Evolutionary conservation across 2,797 vertebrate species (phyloP), one percentile per base, ranked within the genome.

Genomic region (Acipenser oxyrinchus): DNA sequence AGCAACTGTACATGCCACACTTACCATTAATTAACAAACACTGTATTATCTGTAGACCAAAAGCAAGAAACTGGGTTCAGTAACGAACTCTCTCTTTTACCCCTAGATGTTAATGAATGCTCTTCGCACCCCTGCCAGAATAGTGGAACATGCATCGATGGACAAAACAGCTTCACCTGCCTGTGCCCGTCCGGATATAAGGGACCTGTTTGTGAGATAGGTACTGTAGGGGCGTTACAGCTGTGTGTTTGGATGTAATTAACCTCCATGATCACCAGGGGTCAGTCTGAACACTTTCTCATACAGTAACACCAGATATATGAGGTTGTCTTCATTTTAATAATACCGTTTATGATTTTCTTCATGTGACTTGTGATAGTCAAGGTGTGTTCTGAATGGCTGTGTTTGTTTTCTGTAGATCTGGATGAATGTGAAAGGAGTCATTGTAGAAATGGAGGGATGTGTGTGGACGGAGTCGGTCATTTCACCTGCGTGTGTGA

Each of bases 111-210:
- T 69, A 79, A 97, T 0, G 94, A 95, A 75, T 99, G 95, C 67
- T 86, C 88, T 49, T 98, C 95, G 52, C 72, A 83, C 12, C 95
- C 95, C 0, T 99, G 96, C 83, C 91, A 88, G 79, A 97, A 96
- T 0, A 91, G 90, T 69, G 95, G 91, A 55, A 88, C 89, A 53
- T 99, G 96, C 80, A 71, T 81, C 61, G 90, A 95, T 0, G 78
- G 79, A 52, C 70, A 91, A 0, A 90, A 92, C 77, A 81, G 80
- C 78, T 97, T 96, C 82, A 81, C 76, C 74, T 98, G 96, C 81
- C 82, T 72, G 60, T 99, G 96, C 81, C 85, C 75, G 0, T 72
- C 79, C 0, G 92, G 93, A 73, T 96, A 91, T 74, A 82, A 83
- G 13, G 96, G 96, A 8, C 64, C 68, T 68, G 78, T 10, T 67